phyloP scores from a whole-genome alignment of 2,888 invertebrate species.

The Yponomeuta cagnagella region DNA sequence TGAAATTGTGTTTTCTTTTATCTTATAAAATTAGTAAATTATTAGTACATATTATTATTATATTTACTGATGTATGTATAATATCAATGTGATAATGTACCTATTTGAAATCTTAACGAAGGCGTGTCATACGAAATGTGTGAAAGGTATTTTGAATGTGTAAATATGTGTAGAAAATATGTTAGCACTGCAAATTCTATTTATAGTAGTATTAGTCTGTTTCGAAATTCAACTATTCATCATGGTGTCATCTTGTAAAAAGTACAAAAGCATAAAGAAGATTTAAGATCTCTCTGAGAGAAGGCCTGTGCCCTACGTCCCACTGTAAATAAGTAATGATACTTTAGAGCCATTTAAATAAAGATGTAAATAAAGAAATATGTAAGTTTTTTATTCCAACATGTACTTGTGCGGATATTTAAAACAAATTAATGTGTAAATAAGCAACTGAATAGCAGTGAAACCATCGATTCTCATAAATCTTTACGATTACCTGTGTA shows the following conservation, averaged over 20 bases:
- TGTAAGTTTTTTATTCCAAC: neutral
- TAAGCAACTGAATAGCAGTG: neutral
- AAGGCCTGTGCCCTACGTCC: no score
- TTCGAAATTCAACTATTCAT: neutral
- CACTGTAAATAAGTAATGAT: neutral
- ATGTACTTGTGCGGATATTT: neutral
- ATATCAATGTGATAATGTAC: conserved; percentile 16
- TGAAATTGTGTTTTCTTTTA: neutral
- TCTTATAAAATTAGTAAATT: neutral
- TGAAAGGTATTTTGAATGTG: conserved; percentile 3
- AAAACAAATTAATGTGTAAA: neutral
- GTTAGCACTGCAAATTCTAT: neutral
- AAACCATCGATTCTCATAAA: neutral
- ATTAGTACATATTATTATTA: neutral
- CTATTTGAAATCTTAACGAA: neutral
- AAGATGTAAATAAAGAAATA: neutral
- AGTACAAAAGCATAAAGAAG: neutral
- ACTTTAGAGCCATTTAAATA: neutral
- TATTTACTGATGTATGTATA: neutral
- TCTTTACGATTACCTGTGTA: neutral
- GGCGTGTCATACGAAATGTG: neutral
- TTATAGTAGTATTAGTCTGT: neutral
- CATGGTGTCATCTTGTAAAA: neutral
- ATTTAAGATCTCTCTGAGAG: neutral
- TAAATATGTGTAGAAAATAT: conserved; percentile 10